Conservation (phyloP, 2,113 vertebrate species). For the Macquaria australasica region DNA sequence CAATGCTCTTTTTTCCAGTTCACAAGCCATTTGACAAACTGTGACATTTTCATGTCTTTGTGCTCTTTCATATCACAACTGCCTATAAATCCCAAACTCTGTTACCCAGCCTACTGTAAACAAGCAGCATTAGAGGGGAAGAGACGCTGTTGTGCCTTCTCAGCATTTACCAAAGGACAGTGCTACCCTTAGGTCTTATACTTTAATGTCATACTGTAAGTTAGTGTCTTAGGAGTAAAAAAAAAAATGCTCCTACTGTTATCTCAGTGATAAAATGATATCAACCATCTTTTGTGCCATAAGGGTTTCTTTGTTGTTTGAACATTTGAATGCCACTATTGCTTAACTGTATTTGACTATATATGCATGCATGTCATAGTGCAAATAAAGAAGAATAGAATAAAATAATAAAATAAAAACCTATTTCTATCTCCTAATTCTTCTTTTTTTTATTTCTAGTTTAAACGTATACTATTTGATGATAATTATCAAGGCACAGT, state of each 20-base stretch:
- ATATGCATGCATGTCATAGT: neutral
- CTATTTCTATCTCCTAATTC: no score
- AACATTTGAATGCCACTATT: neutral
- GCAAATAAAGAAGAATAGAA: neutral
- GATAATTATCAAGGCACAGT: constrained; percentile 1
- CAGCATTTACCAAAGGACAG: constrained; percentile 81
- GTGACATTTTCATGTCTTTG: constrained; percentile 80
- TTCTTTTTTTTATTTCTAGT: neutral
- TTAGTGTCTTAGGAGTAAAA: constrained; percentile 45
- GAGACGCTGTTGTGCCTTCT: constrained; percentile 66
- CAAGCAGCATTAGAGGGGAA: constrained; percentile 59
- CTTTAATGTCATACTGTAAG: constrained; percentile 75
- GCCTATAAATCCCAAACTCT: constrained; percentile 75
- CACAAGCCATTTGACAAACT: constrained; percentile 71
- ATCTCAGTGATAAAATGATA: constrained; percentile 27
- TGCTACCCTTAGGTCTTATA: constrained; percentile 66
- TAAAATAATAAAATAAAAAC: no score
- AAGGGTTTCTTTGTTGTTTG: neutral
- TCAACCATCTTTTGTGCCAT: neutral
- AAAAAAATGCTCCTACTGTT: constrained; percentile 6
- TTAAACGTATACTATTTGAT: neutral
- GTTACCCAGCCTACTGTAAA: constrained; percentile 76
- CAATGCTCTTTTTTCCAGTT: constrained; percentile 60
- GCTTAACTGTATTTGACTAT: neutral
- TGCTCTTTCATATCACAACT: constrained; percentile 75